phyloP scores from a whole-genome alignment of 2,113 vertebrate species.

The Chroicocephalus ridibundus region DNA sequence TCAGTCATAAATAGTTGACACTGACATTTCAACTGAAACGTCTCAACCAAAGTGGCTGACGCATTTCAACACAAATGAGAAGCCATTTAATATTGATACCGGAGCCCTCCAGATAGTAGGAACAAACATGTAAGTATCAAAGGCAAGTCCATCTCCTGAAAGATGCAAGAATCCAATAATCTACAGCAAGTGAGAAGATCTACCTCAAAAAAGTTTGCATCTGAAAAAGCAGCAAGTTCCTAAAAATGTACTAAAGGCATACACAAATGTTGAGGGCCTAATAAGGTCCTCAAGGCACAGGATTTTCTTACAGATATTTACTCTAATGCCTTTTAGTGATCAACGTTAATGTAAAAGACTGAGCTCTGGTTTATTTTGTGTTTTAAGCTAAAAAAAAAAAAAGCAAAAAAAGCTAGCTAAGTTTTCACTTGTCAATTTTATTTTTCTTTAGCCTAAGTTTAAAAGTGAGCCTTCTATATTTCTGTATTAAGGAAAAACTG shows the following conservation, averaged over 20 bases:
- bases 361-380: background rate
- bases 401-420: too few species aligned
- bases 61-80: background rate
- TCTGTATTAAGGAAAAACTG: background rate
- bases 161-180: background rate
- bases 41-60: accelerated
- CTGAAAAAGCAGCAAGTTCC: background rate
- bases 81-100: background rate
- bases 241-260: background rate
- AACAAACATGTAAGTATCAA: background rate
- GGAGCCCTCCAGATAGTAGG: background rate
- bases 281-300: background rate
- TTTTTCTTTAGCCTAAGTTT: background rate
- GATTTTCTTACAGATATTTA: background rate
- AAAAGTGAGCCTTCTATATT: background rate
- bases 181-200: background rate
- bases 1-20: background rate
- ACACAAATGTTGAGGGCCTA: background rate
- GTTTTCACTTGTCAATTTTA: background rate
- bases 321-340: background rate
- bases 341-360: background rate
- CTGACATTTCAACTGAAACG: accelerated
- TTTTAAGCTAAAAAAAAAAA: background rate
- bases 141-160: background rate
- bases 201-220: background rate